A percentile compares a stretch with the other conserved stretches of the same genome.
phyloP scores from a whole-genome alignment of 1,140 invertebrate genomes.

The Ridgeia piscesae region DNA sequence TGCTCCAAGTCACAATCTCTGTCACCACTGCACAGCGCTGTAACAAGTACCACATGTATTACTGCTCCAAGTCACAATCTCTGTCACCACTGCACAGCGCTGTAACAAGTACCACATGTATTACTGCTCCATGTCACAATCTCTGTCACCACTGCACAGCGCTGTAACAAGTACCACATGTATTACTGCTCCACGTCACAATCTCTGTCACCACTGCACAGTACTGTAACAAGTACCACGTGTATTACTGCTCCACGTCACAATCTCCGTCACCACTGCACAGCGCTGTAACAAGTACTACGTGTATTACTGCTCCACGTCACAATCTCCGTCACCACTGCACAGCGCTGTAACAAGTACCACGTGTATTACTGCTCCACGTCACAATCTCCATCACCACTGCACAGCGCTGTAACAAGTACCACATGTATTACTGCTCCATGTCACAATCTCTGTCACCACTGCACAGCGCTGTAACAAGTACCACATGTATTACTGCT shows the following conservation, averaged over 20 bases:
- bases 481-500: too few species aligned
- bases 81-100: too few species aligned
- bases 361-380: background rate
- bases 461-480: too few species aligned
- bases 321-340: slow-evolving; percentile 43
- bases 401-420: too few species aligned
- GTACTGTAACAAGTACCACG: slow-evolving; percentile 51
- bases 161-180: slow-evolving; percentile 36
- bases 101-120: slow-evolving; percentile 51
- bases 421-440: too few species aligned
- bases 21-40: too few species aligned
- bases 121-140: slow-evolving; percentile 41
- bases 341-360: slow-evolving; percentile 43
- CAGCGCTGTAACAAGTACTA: slow-evolving; percentile 41
- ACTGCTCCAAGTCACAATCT: too few species aligned
- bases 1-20: too few species aligned
- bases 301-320: slow-evolving; percentile 39
- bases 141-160: slow-evolving; percentile 46
- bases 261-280: slow-evolving; percentile 42
- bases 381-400: background rate
- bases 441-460: too few species aligned
- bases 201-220: slow-evolving; percentile 49
- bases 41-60: too few species aligned
- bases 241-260: slow-evolving; percentile 40
- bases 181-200: too few species aligned